Conservation (phyloP, 2,888 invertebrate genomes). For the Panzeria rudis region DNA sequence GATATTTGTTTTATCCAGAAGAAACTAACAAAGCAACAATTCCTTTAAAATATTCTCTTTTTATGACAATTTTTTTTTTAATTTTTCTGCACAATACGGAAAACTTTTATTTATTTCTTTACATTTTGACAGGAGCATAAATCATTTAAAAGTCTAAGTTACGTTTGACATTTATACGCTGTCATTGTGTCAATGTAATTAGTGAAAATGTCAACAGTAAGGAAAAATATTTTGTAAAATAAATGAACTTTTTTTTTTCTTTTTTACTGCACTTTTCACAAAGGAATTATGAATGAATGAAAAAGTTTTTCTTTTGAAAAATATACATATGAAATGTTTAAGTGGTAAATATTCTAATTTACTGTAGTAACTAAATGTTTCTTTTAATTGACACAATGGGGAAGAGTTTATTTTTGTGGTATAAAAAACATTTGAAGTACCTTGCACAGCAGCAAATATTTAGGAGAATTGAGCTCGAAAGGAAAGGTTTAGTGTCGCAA, state of each 20-base stretch:
- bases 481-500: too few relatives aligned
- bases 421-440: too few relatives aligned
- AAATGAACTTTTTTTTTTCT: neutral
- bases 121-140: constrained; percentile 55
- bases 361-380: constrained; percentile 46
- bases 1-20: constrained; percentile 4
- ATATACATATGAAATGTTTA: constrained; percentile 16
- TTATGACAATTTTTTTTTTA: neutral
- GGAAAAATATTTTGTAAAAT: constrained; percentile 40
- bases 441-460: too few relatives aligned
- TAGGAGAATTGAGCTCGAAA: too few relatives aligned
- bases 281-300: constrained; percentile 30
- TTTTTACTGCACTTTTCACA: constrained; percentile 19
- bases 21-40: neutral
- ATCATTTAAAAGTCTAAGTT: constrained; percentile 46
- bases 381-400: constrained; percentile 27
- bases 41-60: constrained; percentile 8
- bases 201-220: constrained; percentile 58
- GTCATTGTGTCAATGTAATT: constrained; percentile 70
- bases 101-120: constrained; percentile 26
- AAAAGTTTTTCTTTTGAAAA: constrained; percentile 23
- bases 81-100: constrained; percentile 22
- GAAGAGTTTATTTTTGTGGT: neutral
- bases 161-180: constrained; percentile 67
- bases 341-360: constrained; percentile 56